These are phyloP conservation scores for Watsonalla binaria DNA, from an alignment of 2,888 invertebrate species.

Conservation along the genomic window DNA sequence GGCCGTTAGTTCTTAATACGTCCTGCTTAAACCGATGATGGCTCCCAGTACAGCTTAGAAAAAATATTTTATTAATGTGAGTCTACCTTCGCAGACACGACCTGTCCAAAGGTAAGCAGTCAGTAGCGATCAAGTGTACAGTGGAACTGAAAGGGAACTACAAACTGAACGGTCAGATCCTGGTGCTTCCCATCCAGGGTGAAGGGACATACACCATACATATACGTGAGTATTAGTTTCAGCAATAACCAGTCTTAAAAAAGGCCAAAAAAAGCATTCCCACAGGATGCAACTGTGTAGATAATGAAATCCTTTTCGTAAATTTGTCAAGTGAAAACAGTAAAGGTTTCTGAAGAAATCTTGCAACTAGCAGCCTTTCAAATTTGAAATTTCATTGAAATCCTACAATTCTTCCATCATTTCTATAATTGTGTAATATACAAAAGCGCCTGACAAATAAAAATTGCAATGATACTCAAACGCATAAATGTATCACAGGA, in stretches of 20 bases:
- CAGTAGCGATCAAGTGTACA: slow-evolving; percentile 42
- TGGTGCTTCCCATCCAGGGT: slow-evolving; percentile 54
- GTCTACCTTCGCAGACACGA: slow-evolving; percentile 40
- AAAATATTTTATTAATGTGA: background rate
- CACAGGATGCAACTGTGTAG: no score
- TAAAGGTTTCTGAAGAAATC: no score
- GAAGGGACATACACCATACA: slow-evolving; percentile 55
- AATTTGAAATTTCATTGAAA: no score
- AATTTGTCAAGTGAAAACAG: no score
- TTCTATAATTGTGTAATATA: background rate
- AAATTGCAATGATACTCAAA: background rate
- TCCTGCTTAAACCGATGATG: no score
- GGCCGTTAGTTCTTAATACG: no score
- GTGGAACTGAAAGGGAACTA: slow-evolving; percentile 50
- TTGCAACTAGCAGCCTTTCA: no score
- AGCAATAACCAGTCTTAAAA: background rate
- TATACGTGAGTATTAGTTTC: slow-evolving; percentile 47
- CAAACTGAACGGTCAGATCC: slow-evolving; percentile 46
- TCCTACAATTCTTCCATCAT: no score
- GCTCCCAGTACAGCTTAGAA: background rate
- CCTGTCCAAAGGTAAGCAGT: slow-evolving; percentile 38
- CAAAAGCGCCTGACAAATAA: background rate
- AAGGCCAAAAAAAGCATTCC: no score
- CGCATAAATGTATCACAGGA: slow-evolving; percentile 26
- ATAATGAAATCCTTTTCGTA: no score